Conservation (phyloP, 2,797 vertebrate species). For the Sebastes umbrosus region DNA sequence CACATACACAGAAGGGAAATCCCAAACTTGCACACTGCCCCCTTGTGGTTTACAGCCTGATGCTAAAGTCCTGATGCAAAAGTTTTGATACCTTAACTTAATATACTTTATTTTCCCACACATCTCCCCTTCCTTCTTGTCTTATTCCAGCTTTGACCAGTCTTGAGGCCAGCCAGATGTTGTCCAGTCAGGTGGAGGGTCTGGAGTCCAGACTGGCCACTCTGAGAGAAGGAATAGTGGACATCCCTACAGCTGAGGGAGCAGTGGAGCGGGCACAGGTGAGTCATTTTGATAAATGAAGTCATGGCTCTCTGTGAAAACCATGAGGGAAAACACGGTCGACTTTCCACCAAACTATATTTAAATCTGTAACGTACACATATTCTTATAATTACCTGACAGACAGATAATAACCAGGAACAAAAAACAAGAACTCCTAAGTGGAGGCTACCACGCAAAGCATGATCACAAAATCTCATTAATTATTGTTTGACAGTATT, state of each 20-base stretch:
- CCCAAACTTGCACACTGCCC: conserved; percentile 37
- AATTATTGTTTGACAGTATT: neutral
- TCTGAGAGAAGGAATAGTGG: conserved; percentile 63
- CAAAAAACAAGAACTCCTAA: neutral
- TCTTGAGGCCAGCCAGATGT: conserved; percentile 55
- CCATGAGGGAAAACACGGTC: neutral
- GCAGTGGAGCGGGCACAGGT: conserved; percentile 89
- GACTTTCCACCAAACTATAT: neutral
- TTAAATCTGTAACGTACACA: neutral
- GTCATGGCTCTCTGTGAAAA: neutral
- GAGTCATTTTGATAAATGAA: conserved; percentile 1
- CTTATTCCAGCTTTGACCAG: conserved; percentile 77
- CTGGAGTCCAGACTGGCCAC: conserved; percentile 79
- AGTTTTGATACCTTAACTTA: neutral
- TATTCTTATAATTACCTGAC: neutral
- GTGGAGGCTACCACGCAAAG: neutral
- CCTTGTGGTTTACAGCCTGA: conserved; percentile 41
- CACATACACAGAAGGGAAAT: neutral
- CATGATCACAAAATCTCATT: neutral
- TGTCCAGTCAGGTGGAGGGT: conserved; percentile 70
- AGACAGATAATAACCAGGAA: neutral
- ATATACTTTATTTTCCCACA: neutral
- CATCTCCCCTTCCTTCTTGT: neutral
- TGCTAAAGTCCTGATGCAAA: neutral
- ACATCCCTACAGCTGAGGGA: conserved; percentile 74